Evolutionary conservation across 2,888 invertebrate genomes (phyloP), one percentile per base, ranked within the genome.

Genomic region (Rotaria macrura): DNA sequence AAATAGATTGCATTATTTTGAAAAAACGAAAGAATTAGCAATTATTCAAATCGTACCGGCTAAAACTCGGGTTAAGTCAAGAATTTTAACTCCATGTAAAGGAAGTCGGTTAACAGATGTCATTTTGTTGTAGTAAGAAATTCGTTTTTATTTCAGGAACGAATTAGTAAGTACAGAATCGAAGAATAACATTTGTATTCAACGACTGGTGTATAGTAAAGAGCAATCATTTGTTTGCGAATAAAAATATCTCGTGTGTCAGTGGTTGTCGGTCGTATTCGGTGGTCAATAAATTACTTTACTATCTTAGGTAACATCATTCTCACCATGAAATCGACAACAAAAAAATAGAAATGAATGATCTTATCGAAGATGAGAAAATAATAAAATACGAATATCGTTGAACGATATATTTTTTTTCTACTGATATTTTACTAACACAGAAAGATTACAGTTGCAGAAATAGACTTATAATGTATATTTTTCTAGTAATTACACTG

Each of bases 1-100:
- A 6, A 97, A 93, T 72, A 97, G 88, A 97, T 90, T 87, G 84
- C 88, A 86, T 85, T 49, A 49, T 17, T 49, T 0, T 17, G 17
- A 49, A 17, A 49, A 49, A 87, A 57, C 43, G 83, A 72, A 84
- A 23, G 25, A 83, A 7, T 47, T 43, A 43, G 55, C 9, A 65
- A 1, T 25, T 40, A 85, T 40, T 85, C 72, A 12, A 5, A 57
- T 49, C 54, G 34, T 14, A 79, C 79, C 52, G 43, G 23, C 52
- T 34, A 57, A 57, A 72, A 87, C n/a, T 47, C 89, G 88, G 49
- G 87, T 88, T 25, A 89, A 87, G 86, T 89, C 89, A 17, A 89
- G 87, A 25, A 89, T 87, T 85, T 88, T 86, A 20, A 88, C 86
- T 43, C 89, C 89, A 79, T 87, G 85, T 74, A 89, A 83, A 12